Base-by-base conservation (phyloP, 2,797 vertebrate genomes). In the Peromyscus aztecus region DNA sequence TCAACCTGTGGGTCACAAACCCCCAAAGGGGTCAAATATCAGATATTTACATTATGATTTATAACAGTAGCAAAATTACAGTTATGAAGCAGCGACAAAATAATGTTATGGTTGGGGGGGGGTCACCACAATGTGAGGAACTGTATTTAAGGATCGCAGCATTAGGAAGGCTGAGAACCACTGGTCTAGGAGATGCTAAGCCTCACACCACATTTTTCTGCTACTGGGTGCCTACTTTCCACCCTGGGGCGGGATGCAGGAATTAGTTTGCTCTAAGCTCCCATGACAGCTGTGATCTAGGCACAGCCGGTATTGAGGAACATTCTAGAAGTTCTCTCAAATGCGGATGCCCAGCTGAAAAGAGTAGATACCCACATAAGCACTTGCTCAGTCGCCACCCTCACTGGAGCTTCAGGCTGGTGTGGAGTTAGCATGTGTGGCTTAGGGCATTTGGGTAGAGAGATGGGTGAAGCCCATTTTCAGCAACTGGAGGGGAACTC, bases 341-440 rank as follows among this genome's bases (percentile, higher is more conserved):
- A 76, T n/a, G 7, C 1, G 2, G 31, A 31, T 21, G 46, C 24
- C 71, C 13, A 3, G n/a, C 19, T 29, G 61, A 59, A 80, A 43
- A 49, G 63, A 63, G 83, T 0, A 2, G 77, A n/a, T 12, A 24
- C 8, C 2, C 1, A 5, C 12, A n/a, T 0, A 6, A 37, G 59
- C 12, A 14, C 4, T 55, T 37, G 8, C 23, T 43, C 23, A 3
- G 31, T 40, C 34, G 43, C 65, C 29, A 10, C 11, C 13, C 24
- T 40, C 27, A 46, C 19, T 4, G 61, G 8, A 75, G 12, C 24
- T 80, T 61, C 14, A 21, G 40, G 23, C 59, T 40, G 31, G 37
- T 24, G 65, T 27, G 17, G 34, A 4, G 0, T 24, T 12, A 31
- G 78, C 21, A 1, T 46, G 23, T 37, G 29, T 24, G 52, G 13